A percentile compares a stretch with the other conserved stretches of the same genome.
Conservation (phyloP, 2,113 vertebrate genomes). For the Podiceps cristatus region DNA sequence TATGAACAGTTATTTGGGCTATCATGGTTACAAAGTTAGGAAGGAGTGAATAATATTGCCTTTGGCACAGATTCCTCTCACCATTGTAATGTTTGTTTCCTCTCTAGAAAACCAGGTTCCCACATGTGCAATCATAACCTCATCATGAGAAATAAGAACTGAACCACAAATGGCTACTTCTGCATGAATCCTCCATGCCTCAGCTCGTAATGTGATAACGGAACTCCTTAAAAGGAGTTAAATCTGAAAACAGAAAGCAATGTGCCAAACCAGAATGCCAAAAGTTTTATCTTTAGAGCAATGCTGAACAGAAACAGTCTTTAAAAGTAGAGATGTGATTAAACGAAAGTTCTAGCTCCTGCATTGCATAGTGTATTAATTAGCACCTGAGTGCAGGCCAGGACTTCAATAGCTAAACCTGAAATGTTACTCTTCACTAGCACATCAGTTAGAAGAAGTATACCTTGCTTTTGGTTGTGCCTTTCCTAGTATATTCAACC, state of each 20-base stretch:
- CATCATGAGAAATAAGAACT: background rate
- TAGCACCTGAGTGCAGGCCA: background rate
- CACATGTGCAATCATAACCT: background rate
- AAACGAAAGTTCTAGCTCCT: background rate
- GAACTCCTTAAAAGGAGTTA: background rate
- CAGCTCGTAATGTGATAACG: background rate
- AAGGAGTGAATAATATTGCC: background rate
- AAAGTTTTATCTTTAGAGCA: background rate
- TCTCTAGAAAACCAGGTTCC: background rate
- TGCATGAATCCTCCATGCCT: background rate
- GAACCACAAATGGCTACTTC: background rate
- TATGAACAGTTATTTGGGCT: background rate
- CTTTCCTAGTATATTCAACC: background rate
- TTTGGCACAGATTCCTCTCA: background rate
- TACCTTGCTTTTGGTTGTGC: background rate
- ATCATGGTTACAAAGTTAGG: background rate
- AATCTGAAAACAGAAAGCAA: background rate
- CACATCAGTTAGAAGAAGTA: background rate
- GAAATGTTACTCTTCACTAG: background rate
- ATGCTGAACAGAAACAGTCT: background rate
- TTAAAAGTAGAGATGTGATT: background rate
- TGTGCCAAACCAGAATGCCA: background rate
- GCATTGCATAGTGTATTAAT: background rate
- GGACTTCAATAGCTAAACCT: background rate
- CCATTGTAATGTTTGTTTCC: background rate